These are phyloP conservation scores for Ommatoiulus sabulosus DNA, from an alignment of 2,888 invertebrate genomes.

Conservation along the genomic window DNA sequence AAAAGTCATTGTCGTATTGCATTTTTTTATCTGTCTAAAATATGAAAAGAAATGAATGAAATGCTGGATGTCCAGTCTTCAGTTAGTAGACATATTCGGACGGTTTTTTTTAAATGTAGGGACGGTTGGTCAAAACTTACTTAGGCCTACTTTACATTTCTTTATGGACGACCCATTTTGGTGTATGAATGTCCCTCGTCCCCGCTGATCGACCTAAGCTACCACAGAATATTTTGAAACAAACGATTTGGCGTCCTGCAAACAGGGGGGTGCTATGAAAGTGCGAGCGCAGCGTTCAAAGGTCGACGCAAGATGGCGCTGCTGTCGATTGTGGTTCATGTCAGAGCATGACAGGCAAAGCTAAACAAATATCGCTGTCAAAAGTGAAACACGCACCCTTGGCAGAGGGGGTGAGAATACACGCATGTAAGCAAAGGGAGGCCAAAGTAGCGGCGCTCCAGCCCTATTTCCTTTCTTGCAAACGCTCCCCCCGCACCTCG, in stretches of 20 bases:
- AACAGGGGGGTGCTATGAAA: neutral
- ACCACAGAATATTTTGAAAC: neutral
- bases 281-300: conserved; percentile 22
- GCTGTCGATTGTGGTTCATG: conserved; percentile 27
- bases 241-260: neutral
- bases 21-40: too few relatives aligned
- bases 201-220: too few relatives aligned
- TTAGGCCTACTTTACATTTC: too few relatives aligned
- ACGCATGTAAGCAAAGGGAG: conserved; percentile 40
- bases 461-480: conserved; percentile 16
- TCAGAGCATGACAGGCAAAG: conserved; percentile 43
- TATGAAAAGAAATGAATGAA: too few relatives aligned
- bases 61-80: too few relatives aligned
- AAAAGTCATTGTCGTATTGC: too few relatives aligned
- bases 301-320: conserved; percentile 39
- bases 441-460: conserved; percentile 31
- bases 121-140: too few relatives aligned
- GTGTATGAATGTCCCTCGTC: too few relatives aligned
- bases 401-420: conserved; percentile 38
- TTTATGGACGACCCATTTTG: too few relatives aligned
- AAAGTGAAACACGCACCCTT: conserved; percentile 34
- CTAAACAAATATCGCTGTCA: conserved; percentile 40
- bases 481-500: neutral
- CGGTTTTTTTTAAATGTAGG: too few relatives aligned
- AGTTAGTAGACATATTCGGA: too few relatives aligned